These are phyloP conservation scores for Rhizoglyphus robini DNA, from an alignment of 1,140 invertebrate species.

Conservation along the genomic window DNA sequence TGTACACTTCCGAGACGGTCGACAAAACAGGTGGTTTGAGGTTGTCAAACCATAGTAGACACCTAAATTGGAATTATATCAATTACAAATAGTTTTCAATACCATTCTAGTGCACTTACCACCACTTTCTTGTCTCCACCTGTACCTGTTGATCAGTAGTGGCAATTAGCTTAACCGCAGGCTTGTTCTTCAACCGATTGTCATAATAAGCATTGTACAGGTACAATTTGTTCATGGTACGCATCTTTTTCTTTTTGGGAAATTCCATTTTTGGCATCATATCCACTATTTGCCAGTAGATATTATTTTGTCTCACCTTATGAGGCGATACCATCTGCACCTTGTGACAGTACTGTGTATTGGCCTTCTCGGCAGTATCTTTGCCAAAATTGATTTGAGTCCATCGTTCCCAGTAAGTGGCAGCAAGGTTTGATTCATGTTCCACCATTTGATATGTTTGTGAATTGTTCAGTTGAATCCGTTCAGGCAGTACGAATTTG, in stretches of 20 bases:
- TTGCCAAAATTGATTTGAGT: neutral
- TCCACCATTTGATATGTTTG: neutral
- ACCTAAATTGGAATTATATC: slow-evolving; percentile 31
- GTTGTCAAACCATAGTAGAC: slow-evolving; percentile 77
- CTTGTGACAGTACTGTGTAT: neutral
- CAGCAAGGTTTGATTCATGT: neutral
- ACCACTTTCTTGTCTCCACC: slow-evolving; percentile 45
- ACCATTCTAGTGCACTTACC: too few species aligned
- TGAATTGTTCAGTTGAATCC: neutral
- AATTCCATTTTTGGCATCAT: slow-evolving; percentile 27
- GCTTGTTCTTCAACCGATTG: slow-evolving; percentile 50
- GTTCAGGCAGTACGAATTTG: neutral
- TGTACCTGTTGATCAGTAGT: slow-evolving; percentile 79
- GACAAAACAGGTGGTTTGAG: slow-evolving; percentile 61
- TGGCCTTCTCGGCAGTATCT: neutral
- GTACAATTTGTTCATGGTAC: slow-evolving; percentile 39
- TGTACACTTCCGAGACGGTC: slow-evolving; percentile 63
- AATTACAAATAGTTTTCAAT: neutral
- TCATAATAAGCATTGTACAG: slow-evolving; percentile 77
- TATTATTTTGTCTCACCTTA: slow-evolving; percentile 47
- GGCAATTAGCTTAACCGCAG: slow-evolving; percentile 65
- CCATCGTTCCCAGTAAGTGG: neutral
- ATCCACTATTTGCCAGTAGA: slow-evolving; percentile 67
- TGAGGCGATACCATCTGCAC: neutral
- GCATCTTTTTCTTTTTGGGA: too few species aligned